Percentiles rank a stretch among this genome's conserved stretches.
These are phyloP conservation scores for Magallana nippona DNA, from an alignment of 2,888 invertebrate species.

Conservation along the genomic window DNA sequence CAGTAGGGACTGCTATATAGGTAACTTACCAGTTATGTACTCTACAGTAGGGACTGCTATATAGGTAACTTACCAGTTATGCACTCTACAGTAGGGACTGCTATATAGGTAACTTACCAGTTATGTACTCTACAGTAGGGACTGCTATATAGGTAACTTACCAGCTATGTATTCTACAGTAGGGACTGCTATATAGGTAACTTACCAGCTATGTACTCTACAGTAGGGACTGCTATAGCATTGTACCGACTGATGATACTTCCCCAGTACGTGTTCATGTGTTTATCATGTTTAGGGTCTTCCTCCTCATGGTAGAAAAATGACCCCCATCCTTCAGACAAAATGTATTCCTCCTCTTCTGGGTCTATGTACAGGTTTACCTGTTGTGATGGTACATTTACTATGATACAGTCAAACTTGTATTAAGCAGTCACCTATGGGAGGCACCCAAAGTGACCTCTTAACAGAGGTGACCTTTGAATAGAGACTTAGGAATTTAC, in stretches of 20 bases:
- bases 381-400: conserved; percentile 79
- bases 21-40: too few species aligned
- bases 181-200: conserved; percentile 84
- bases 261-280: conserved; percentile 84
- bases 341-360: conserved; percentile 80
- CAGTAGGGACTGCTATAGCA: conserved; percentile 85
- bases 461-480: too few species aligned
- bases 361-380: conserved; percentile 68
- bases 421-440: too few species aligned
- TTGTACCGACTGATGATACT: conserved; percentile 84
- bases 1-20: too few species aligned
- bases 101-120: not conserved
- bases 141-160: conserved; percentile 43
- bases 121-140: not conserved
- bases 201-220: conserved; percentile 81
- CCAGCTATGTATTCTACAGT: conserved; percentile 82
- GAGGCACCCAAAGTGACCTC: too few species aligned
- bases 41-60: too few species aligned
- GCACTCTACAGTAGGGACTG: too few species aligned
- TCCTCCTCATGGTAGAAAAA: conserved; percentile 82
- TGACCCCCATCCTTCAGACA: conserved; percentile 86
- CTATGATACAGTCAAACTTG: too few species aligned
- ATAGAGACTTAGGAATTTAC: too few species aligned
- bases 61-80: too few species aligned
- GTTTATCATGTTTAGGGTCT: conserved; percentile 52